Percentiles rank a stretch among this genome's conserved stretches.
phyloP scores from a whole-genome alignment of 2,888 invertebrate species.

The Drosophila dives region DNA sequence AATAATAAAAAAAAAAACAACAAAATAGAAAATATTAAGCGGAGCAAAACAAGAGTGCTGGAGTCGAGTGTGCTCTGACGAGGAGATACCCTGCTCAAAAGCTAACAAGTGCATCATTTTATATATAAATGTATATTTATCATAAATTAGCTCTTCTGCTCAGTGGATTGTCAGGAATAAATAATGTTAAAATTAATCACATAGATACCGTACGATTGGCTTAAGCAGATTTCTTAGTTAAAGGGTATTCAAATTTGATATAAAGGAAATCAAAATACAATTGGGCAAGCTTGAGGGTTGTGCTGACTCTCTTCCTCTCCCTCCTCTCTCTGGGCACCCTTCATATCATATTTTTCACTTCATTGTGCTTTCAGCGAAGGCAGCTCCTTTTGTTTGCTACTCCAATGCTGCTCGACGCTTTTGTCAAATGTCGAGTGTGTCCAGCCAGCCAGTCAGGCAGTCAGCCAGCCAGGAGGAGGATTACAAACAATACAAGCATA shows the following conservation, averaged over 20 bases:
- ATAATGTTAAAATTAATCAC: background rate
- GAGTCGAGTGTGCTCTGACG: background rate
- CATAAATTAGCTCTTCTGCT: background rate
- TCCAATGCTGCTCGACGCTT: constrained; percentile 38
- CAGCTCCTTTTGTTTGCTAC: constrained; percentile 39
- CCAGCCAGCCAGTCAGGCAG: constrained; percentile 47
- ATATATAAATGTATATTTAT: background rate
- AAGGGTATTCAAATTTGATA: constrained; percentile 1
- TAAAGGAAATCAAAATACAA: constrained; percentile 24
- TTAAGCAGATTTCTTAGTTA: background rate
- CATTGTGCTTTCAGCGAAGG: constrained; percentile 69
- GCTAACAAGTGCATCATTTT: background rate
- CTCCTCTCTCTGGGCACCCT: constrained; percentile 1
- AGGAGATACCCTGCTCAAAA: background rate
- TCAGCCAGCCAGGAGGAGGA: constrained; percentile 17
- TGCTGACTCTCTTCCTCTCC: too few relatives aligned
- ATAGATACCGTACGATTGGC: background rate
- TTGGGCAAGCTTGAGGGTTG: constrained; percentile 21
- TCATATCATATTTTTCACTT: constrained; percentile 77
- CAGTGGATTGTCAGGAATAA: background rate
- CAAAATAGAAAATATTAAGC: background rate
- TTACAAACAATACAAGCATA: constrained; percentile 34
- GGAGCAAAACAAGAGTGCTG: background rate
- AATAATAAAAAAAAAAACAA: constrained; percentile 75
- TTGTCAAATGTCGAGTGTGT: constrained; percentile 74